Evolutionary conservation across 2,888 invertebrate species (phyloP), one percentile per base, ranked within the genome.

Genomic region (Listrodromus nycthemerus): DNA sequence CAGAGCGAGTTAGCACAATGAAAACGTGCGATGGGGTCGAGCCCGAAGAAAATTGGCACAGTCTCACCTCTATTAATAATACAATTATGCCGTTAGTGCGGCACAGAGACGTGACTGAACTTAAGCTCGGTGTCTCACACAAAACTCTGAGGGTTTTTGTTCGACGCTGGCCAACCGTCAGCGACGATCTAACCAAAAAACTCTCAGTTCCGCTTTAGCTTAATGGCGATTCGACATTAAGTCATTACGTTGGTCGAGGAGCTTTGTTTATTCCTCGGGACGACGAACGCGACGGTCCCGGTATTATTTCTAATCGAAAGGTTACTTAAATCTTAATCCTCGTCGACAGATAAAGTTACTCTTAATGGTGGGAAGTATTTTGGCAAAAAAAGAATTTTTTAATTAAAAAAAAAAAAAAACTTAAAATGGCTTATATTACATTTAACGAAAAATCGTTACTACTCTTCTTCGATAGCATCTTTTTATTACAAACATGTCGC

Each of bases 21-120:
- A 77, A 79, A 79, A 79, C 75, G 80, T 41, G 52, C 65, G 74
- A 45, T 66, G 78, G 52, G 41, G 74, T 80, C 67, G 80, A 55
- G 70, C 77, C 80, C 73, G 81, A 69, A 74, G 70, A 65, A 70
- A 81, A 84, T 81, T 84, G 81, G 84, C 84, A 81, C 84, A 70
- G 77, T 84, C 71, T 80, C 80, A 77, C 37, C 73, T 67, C 80
- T 80, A 52, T 71, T 58, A 74, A 77, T 84, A 80, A 55, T 80
- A 80, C 77, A 83, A 77, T 83, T 77, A 77, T 80, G 65, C 63
- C 69, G 63, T 70, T 48, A 65, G 66, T 41, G 74, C 13, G 21
- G 55, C 55, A 74, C 73, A 69, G 45, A 70, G 30, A 69, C 67
- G 77, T 73, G 80, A 83, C 71, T 80, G 63, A 77, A 80, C 58